A percentile compares a stretch with the other conserved stretches of the same genome.
Conservation (phyloP, 2,797 vertebrate genomes). For the Melanitta fusca region DNA sequence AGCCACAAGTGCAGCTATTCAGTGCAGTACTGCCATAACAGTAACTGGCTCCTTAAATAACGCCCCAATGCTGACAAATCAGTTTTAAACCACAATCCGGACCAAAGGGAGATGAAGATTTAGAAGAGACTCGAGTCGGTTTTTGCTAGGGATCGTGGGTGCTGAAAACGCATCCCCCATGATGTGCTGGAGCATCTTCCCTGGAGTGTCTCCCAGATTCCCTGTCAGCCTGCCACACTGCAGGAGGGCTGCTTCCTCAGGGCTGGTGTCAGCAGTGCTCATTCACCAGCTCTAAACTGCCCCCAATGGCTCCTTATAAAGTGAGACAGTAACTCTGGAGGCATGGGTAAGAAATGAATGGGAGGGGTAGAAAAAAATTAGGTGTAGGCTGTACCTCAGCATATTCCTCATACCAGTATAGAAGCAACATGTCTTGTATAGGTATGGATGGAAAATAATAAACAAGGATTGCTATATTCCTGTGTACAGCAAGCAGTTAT, state of each 20-base stretch:
- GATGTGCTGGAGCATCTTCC: not conserved
- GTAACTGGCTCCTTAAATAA: not conserved
- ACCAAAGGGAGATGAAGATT: not conserved
- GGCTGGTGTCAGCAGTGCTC: not conserved
- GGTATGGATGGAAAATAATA: not conserved
- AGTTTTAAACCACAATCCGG: not conserved
- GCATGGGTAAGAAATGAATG: not conserved
- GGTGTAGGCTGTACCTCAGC: not conserved
- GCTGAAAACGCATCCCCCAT: not conserved
- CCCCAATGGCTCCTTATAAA: constrained; percentile 8
- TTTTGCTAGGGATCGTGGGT: not conserved
- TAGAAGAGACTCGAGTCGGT: not conserved
- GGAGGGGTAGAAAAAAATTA: not conserved
- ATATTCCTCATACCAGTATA: not conserved
- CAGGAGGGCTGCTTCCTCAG: not conserved
- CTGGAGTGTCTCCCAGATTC: constrained; percentile 9
- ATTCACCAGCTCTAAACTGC: constrained; percentile 25
- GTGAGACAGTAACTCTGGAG: not conserved
- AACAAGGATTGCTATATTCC: not conserved
- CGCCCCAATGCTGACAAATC: not conserved
- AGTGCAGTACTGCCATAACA: not conserved
- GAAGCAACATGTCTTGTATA: not conserved
- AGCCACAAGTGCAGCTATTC: not conserved
- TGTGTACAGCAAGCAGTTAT: not conserved
- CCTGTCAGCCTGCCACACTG: not conserved